Evolutionary conservation across 2,113 vertebrate genomes (phyloP).

Genomic region (Cepphus grylle): DNA sequence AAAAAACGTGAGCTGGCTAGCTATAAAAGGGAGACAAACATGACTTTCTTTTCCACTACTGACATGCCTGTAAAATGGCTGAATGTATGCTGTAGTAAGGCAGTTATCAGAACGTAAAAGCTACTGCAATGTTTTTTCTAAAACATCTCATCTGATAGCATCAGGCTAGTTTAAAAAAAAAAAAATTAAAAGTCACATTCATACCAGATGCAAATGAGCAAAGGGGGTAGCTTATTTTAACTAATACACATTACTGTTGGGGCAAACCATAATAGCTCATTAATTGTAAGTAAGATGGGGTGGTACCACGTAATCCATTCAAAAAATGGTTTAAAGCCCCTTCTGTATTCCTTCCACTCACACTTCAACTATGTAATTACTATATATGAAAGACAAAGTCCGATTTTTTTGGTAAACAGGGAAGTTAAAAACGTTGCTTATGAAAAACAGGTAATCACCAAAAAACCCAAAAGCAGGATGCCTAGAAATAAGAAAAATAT

Average conservation of each 20-base stretch:
- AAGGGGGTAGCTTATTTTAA: background rate
- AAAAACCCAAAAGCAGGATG: background rate
- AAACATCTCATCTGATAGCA: background rate
- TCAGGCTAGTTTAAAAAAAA: background rate
- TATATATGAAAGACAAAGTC: background rate
- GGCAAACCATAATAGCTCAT: background rate
- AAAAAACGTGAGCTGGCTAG: background rate
- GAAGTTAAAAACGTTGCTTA: background rate
- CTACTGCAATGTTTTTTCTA: background rate
- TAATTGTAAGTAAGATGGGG: background rate
- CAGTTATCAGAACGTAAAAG: background rate
- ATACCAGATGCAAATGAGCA: background rate
- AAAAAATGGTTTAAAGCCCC: background rate
- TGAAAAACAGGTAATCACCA: background rate
- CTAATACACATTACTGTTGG: background rate
- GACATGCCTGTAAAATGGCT: background rate
- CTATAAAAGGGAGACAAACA: background rate
- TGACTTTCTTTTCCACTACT: background rate
- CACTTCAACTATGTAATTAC: background rate
- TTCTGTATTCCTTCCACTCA: background rate
- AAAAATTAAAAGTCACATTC: background rate
- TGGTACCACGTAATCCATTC: background rate
- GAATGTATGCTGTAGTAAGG: background rate
- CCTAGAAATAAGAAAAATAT: background rate
- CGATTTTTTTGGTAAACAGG: background rate